Conservation (phyloP, 2,888 invertebrate genomes). For the Tetanocera ferruginea region DNA sequence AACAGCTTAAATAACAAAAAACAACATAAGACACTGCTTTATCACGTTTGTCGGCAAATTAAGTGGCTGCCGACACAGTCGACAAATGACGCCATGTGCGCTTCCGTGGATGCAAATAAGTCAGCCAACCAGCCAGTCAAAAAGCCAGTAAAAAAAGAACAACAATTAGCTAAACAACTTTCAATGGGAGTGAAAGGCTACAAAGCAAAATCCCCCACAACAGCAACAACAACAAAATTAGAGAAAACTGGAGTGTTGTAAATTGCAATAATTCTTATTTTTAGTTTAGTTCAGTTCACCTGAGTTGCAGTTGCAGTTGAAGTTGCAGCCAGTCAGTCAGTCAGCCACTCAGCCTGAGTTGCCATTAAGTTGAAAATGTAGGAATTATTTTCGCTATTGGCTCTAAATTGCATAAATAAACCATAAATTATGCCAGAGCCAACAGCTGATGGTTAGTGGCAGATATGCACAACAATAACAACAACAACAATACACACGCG, state of each 20-base stretch:
- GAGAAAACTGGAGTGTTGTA: neutral
- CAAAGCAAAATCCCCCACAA: neutral
- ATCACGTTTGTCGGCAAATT: constrained; percentile 31
- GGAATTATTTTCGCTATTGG: neutral
- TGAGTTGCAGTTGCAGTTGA: neutral
- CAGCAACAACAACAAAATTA: neutral
- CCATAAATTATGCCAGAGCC: constrained; percentile 29
- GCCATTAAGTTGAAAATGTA: neutral
- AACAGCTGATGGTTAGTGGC: constrained; percentile 21
- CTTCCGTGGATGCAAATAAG: constrained; percentile 21
- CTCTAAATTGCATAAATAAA: constrained; percentile 28
- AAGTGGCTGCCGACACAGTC: constrained; percentile 13
- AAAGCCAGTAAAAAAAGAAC: neutral
- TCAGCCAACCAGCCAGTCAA: neutral
- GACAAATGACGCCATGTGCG: constrained; percentile 26
- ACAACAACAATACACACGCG: neutral
- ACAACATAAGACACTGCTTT: neutral
- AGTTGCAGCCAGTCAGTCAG: neutral
- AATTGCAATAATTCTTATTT: constrained; percentile 13
- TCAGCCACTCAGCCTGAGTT: neutral
- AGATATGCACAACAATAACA: constrained; percentile 2
- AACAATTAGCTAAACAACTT: neutral
- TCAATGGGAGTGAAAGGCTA: neutral
- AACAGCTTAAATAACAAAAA: neutral
- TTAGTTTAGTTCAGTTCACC: neutral